Conservation (phyloP, 2,888 invertebrate species). For the Lycocerus yunnanus region DNA sequence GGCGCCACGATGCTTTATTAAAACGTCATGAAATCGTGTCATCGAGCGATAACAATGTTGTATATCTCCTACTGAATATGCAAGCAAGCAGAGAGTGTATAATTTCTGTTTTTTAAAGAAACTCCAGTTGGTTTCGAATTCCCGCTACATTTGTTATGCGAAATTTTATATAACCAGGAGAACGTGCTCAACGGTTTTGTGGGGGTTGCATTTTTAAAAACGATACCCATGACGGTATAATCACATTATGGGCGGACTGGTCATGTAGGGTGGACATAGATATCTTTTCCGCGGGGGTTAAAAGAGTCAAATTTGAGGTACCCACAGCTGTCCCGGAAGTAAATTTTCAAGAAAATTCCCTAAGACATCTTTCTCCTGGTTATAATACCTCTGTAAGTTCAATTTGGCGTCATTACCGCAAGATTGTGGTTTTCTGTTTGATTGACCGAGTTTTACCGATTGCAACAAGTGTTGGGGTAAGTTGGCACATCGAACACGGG, state of each 20-base stretch:
- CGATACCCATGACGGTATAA: neutral
- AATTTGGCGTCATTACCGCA: no score
- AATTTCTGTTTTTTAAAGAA: neutral
- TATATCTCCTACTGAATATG: conserved; percentile 22
- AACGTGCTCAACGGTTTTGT: neutral
- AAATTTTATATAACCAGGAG: neutral
- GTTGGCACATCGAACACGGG: no score
- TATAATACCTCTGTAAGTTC: no score
- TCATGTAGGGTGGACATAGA: no score
- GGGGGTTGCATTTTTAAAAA: neutral
- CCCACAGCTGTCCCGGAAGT: no score
- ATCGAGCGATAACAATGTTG: conserved; percentile 34
- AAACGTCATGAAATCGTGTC: conserved; percentile 42
- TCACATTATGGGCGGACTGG: neutral
- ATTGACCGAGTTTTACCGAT: no score
- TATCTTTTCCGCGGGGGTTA: no score
- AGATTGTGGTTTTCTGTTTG: no score
- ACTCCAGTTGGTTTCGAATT: neutral
- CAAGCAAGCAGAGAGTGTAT: neutral
- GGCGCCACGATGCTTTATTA: conserved; percentile 45
- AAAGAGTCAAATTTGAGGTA: no score
- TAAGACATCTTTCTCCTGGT: no score
- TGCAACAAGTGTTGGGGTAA: no score
- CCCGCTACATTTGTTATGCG: neutral
- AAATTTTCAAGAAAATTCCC: no score